Base-by-base conservation (phyloP, 2,797 vertebrate species). In the Pampus argenteus region DNA sequence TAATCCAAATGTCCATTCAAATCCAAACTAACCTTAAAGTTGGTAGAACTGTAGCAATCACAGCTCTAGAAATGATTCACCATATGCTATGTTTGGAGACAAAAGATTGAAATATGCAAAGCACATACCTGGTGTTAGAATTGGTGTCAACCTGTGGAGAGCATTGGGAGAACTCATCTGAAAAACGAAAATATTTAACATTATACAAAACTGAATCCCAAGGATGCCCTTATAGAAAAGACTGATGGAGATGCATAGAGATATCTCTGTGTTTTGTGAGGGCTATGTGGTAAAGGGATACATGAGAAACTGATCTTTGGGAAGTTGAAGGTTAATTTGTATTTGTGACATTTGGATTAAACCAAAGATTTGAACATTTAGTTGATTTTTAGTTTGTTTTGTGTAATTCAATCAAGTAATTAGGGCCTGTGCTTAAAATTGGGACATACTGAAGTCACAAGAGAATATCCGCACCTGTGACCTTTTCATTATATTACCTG, bases 141-240 rank as follows among this genome's bases (percentile, higher is more conserved):
- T 23, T 15, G 9, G 1, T n/a, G 6, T 18, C 40, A 44, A 44
- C 17, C 5, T 44, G 40, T 44, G 40, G 40, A 18, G 15, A 18
- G 15, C 29, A 50, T 50, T 1, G 0, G 9, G 50, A n/a, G 31
- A 34, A 51, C 17, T 38, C 61, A 38, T 25, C 1, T 2, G 14
- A 15, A 17, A 48, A 61, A 26, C 9, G n/a, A 4, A 36, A 34
- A 34, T 49, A 23, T 59, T 29, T 29, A 29, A 9, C n/a, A 25
- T 11, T 14, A n/a, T 18, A 11, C 25, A 62, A 48, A 59, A 65
- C 29, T 67, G 20, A 18, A 11, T 42, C 31, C 20, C 23, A 13
- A 36, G 63, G 45, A 44, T 26, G 17, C 15, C 42, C 34, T 64
- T 42, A 20, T 40, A 28, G 48, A 62, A 54, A 11, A 68, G 25